These are phyloP conservation scores for Oopsacas minuta DNA, from an alignment of 37 sponge, comb jelly and placozoan genomes.

Conservation along the genomic window DNA sequence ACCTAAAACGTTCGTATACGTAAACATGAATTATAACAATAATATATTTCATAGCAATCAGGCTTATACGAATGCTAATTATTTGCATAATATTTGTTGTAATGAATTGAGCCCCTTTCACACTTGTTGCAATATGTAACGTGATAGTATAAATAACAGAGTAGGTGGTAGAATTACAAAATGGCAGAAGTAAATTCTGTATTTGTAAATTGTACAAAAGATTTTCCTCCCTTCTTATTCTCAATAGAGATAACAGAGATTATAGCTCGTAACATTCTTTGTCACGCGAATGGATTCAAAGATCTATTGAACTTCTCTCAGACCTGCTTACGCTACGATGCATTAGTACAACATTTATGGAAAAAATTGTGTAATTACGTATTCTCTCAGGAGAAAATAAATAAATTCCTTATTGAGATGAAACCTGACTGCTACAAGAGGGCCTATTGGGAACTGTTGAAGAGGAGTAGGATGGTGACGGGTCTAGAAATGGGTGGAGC, in stretches of 20 bases:
- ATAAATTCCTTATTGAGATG: not conserved
- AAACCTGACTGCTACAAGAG: not conserved
- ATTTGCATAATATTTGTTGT: too few relatives aligned
- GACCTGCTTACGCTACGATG: not conserved
- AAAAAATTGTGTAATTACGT: not conserved
- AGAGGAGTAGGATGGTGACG: not conserved
- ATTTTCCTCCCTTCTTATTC: too few relatives aligned
- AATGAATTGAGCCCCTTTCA: too few relatives aligned
- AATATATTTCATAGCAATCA: too few relatives aligned
- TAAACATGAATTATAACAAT: too few relatives aligned
- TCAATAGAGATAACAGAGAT: not conserved
- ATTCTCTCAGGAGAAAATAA: not conserved
- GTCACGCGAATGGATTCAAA: not conserved
- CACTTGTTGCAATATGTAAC: too few relatives aligned
- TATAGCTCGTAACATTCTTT: not conserved
- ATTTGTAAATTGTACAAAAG: too few relatives aligned
- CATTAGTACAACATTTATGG: not conserved
- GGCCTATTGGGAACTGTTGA: not conserved
- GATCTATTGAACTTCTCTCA: not conserved
- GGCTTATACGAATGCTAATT: too few relatives aligned
- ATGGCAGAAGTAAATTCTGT: too few relatives aligned
- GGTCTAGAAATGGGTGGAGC: not conserved
- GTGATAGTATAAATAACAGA: too few relatives aligned
- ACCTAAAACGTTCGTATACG: too few relatives aligned
- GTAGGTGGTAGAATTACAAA: too few relatives aligned